These are phyloP conservation scores for Neomonachus schauinslandi DNA, from an alignment of 2,113 vertebrate species.

Conservation along the genomic window DNA sequence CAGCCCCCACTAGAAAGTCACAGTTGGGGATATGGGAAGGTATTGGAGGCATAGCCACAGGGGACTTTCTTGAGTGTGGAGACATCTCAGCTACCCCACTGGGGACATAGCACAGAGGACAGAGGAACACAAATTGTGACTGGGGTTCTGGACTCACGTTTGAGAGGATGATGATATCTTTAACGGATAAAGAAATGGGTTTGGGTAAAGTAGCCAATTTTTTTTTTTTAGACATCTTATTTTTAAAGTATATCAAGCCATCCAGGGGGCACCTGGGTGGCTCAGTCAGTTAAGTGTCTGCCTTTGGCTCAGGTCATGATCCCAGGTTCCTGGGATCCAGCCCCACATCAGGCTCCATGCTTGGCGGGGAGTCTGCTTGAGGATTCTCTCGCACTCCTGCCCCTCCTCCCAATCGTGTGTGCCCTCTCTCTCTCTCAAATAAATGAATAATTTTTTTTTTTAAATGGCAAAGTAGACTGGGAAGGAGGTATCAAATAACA, in stretches of 20 bases:
- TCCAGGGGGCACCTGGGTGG: neutral
- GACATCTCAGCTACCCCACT: neutral
- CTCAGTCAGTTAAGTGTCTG: neutral
- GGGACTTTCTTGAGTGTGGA: neutral
- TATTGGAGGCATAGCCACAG: neutral
- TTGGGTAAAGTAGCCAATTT: neutral
- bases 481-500: neutral
- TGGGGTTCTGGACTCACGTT: neutral
- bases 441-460: neutral
- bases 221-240: neutral
- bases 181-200: neutral
- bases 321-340: neutral
- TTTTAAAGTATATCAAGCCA: neutral
- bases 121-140: neutral
- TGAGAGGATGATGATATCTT: neutral
- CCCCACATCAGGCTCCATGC: neutral
- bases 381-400: neutral
- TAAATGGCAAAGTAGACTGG: neutral
- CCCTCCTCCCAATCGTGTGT: neutral
- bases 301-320: neutral
- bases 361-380: neutral
- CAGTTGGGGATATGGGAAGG: neutral
- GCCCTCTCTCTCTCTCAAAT: neutral
- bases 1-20: neutral
- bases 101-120: neutral